Evolutionary conservation across 2,797 vertebrate genomes (phyloP), one percentile per base, ranked within the genome.

Genomic region (Emys orbicularis): DNA sequence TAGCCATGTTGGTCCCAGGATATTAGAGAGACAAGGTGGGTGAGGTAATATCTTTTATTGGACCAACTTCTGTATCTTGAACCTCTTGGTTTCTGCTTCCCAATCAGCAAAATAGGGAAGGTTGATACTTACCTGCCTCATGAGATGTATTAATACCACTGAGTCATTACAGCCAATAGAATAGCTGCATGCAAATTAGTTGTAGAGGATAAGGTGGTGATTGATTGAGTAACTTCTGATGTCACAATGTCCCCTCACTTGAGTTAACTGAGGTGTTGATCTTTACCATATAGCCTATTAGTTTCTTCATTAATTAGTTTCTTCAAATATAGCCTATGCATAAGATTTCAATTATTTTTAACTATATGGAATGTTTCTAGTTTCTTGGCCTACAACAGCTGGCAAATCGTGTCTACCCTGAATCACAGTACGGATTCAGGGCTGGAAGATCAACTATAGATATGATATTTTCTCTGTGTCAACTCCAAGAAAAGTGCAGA

Each of bases 1-100:
- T 94, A 96, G 96, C 95, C 95, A 95, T 25, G 53, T 23, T 54
- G 53, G 8, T 54, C 53, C 53, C 53, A 54, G 21, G 53, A 25
- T 54, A 54, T 23, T 23, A 54, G 53, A 54, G 53, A 54, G 21
- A 25, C 53, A 25, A 23, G 53, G 53, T 54, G 53, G 9, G 21
- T 54, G 53, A 54, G 53, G 53, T 54, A 54, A 54, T 54, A 54
- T 54, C 21, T 23, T 54, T 23, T 25, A 54, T 54, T 54, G 21
- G 21, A 54, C 53, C 8, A 54, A 9, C 53, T 54, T 23, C 94
- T 61, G 81, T 94, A 92, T 94, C 94, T 94, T 93, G 94, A 95
- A 93, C 92, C 95, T 92, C 90, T 96, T 82, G 87, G 12, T 61
- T 79, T 23, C 96, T 97, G 96, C 88, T 97, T 96, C 95, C 95